A percentile compares a stretch with the other conserved stretches of the same genome.
Conservation (phyloP, 2,113 vertebrate species). For the Chrysemys picta region DNA sequence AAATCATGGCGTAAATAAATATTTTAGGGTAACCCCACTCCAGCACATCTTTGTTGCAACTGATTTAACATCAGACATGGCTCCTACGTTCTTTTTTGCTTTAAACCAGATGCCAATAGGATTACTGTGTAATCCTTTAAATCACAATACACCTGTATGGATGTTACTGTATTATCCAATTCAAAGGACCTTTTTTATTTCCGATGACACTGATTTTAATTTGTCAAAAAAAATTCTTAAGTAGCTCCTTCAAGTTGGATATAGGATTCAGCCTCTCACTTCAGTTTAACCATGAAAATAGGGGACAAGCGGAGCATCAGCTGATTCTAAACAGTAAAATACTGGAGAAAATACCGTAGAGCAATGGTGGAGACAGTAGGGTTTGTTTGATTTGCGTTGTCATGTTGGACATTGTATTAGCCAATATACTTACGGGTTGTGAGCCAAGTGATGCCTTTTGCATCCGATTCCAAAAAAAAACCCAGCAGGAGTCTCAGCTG, state of each 20-base stretch:
- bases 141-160: background rate
- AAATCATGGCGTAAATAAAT: background rate
- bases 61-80: background rate
- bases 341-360: background rate
- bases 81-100: background rate
- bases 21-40: background rate
- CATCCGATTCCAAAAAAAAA: constrained; percentile 67
- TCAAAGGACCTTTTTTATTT: background rate
- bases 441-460: constrained; percentile 61
- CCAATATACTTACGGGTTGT: constrained; percentile 26
- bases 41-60: fast-evolving
- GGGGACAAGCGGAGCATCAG: background rate
- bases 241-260: background rate
- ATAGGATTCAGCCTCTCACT: constrained; percentile 13
- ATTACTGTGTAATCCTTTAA: background rate
- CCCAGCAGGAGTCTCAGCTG: constrained; percentile 32
- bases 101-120: fast-evolving
- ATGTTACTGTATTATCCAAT: background rate
- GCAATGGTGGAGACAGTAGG: background rate
- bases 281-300: background rate
- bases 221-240: constrained; percentile 11
- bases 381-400: constrained; percentile 53
- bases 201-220: background rate
- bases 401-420: constrained; percentile 53
- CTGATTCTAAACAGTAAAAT: constrained; percentile 3